A percentile compares a stretch with the other conserved stretches of the same genome.
phyloP scores from a whole-genome alignment of 2,888 invertebrate species.

The Chrysolina oricalcia region DNA sequence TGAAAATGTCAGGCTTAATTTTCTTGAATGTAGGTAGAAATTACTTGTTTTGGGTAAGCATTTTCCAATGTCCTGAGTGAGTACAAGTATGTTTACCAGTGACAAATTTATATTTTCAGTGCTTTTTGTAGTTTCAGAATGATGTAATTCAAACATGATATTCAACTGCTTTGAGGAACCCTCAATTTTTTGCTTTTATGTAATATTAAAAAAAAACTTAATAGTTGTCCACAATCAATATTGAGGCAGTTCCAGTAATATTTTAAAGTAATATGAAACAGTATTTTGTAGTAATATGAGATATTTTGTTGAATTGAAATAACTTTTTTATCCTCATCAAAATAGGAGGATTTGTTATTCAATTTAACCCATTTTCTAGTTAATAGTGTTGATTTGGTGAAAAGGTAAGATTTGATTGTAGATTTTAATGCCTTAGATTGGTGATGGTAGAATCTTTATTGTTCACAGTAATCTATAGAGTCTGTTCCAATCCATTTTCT shows the following conservation, averaged over 20 bases:
- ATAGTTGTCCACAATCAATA: too few species aligned
- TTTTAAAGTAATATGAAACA: too few species aligned
- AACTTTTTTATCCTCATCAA: too few species aligned
- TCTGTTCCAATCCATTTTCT: neutral
- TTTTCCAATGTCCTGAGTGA: neutral
- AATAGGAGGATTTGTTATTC: neutral
- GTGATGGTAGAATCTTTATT: neutral
- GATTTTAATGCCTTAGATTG: neutral
- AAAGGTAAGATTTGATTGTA: neutral
- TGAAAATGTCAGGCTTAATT: neutral
- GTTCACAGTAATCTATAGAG: neutral
- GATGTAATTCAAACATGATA: neutral
- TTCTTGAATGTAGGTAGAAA: neutral
- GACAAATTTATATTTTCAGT: neutral
- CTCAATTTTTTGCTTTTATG: too few species aligned
- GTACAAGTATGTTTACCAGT: neutral
- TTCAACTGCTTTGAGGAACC: neutral
- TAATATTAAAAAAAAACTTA: too few species aligned
- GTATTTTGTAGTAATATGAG: too few species aligned
- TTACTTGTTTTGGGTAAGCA: neutral
- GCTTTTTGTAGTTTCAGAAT: neutral
- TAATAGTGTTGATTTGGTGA: neutral
- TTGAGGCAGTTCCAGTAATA: too few species aligned
- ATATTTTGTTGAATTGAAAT: too few species aligned
- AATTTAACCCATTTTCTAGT: neutral